These are phyloP conservation scores for Pipistrellus pipistrellus DNA, from an alignment of 2,797 vertebrate species.

Conservation along the genomic window DNA sequence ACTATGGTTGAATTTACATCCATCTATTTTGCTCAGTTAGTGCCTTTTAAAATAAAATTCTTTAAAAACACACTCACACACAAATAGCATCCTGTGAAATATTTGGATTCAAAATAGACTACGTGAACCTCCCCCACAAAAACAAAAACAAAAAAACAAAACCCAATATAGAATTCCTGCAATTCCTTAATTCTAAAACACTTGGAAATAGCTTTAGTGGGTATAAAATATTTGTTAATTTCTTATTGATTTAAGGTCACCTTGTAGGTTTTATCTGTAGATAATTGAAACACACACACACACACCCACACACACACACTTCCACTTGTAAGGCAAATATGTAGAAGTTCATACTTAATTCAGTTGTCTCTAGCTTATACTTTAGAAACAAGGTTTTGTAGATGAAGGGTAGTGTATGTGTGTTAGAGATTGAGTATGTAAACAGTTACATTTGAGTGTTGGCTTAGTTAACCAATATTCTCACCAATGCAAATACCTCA, in stretches of 20 bases:
- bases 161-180: constrained; percentile 61
- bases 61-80: not conserved
- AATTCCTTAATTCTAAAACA: constrained; percentile 45
- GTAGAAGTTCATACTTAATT: not conserved
- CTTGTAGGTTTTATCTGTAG: not conserved
- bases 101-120: constrained; percentile 69
- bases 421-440: not conserved
- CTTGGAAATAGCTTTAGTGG: constrained; percentile 1
- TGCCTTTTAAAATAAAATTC: constrained; percentile 61
- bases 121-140: not conserved
- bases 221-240: not conserved
- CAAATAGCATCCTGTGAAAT: constrained; percentile 72
- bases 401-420: not conserved
- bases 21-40: constrained; percentile 67
- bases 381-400: not conserved
- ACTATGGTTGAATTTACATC: constrained; percentile 55
- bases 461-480: not conserved
- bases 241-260: constrained; percentile 9
- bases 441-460: not conserved
- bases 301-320: not conserved
- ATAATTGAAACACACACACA: not conserved
- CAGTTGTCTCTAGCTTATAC: not conserved
- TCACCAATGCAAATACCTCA: not conserved
- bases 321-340: not conserved
- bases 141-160: too few species aligned